Evolutionary conservation across 2,797 vertebrate species (phyloP).

Genomic region (Gambelia wislizenii): DNA sequence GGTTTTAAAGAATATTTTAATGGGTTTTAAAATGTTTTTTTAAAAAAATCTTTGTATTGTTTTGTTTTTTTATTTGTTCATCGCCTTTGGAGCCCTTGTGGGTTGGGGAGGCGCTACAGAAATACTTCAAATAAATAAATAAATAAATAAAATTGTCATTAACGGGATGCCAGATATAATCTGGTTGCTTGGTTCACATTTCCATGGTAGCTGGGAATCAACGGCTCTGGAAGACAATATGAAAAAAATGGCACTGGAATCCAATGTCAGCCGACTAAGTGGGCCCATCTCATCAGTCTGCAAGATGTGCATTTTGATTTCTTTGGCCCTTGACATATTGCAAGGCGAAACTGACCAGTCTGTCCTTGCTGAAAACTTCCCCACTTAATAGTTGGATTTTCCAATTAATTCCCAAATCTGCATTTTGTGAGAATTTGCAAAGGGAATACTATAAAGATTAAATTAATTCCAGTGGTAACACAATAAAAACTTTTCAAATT

Average conservation of each 20-base stretch:
- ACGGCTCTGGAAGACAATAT: neutral
- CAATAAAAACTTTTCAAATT: neutral
- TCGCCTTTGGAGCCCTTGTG: no score
- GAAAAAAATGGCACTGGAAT: neutral
- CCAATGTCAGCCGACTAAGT: neutral
- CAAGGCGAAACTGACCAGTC: neutral
- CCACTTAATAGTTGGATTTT: neutral
- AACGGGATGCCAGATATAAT: no score
- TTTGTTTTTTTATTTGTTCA: no score
- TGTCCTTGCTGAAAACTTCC: neutral
- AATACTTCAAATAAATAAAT: no score
- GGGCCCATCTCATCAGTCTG: neutral
- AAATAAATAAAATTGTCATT: no score
- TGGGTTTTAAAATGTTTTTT: no score
- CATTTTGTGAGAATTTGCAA: neutral
- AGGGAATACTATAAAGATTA: neutral
- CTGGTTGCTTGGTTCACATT: no score
- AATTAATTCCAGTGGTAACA: no score
- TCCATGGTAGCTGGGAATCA: neutral
- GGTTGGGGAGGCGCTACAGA: no score
- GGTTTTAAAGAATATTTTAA: no score
- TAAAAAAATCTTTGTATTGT: no score
- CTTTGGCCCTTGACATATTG: neutral
- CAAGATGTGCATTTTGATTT: neutral
- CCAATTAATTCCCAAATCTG: neutral